Conservation (phyloP, 2,797 vertebrate genomes). For the Arnoldichthys spilopterus region DNA sequence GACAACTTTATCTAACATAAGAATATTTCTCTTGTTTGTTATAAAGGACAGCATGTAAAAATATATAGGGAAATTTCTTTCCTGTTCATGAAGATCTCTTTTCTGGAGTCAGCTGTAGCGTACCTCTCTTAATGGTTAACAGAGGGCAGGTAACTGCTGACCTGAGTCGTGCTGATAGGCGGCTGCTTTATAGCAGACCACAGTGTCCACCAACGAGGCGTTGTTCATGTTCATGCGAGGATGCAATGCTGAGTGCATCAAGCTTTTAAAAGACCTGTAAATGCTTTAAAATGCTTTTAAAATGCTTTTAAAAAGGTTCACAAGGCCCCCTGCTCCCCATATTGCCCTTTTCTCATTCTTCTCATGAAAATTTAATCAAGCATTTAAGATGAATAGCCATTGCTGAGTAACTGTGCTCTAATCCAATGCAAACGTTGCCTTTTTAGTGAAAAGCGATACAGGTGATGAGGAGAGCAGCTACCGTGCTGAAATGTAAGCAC, state of each 20-base stretch:
- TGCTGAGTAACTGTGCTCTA: slow-evolving; percentile 78
- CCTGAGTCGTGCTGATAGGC: slow-evolving; percentile 5
- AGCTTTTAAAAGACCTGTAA: slow-evolving; percentile 78
- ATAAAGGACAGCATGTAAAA: not conserved
- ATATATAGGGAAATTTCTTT: not conserved
- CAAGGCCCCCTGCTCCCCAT: slow-evolving; percentile 76
- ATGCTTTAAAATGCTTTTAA: slow-evolving; percentile 73
- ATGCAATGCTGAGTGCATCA: slow-evolving; percentile 51
- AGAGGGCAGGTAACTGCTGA: not conserved
- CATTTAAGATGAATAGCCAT: slow-evolving; percentile 89
- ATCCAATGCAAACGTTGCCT: slow-evolving; percentile 82
- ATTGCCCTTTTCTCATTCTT: slow-evolving; percentile 80
- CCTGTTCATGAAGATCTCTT: not conserved
- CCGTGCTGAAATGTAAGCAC: slow-evolving; percentile 9
- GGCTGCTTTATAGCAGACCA: not conserved
- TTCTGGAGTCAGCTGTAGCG: slow-evolving; percentile 6
- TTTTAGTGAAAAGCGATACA: slow-evolving; percentile 86
- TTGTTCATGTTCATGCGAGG: slow-evolving; percentile 15
- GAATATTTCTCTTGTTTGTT: no score
- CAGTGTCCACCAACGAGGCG: not conserved
- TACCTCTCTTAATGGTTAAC: slow-evolving; percentile 8
- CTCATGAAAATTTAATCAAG: slow-evolving; percentile 96
- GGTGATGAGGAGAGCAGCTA: slow-evolving; percentile 52
- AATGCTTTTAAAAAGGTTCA: slow-evolving; percentile 46
- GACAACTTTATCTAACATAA: not conserved